These are phyloP conservation scores for Hydractinia echinata DNA, from an alignment of 30 jellyfish, hydroid and myxozoan genomes.

Conservation along the genomic window DNA sequence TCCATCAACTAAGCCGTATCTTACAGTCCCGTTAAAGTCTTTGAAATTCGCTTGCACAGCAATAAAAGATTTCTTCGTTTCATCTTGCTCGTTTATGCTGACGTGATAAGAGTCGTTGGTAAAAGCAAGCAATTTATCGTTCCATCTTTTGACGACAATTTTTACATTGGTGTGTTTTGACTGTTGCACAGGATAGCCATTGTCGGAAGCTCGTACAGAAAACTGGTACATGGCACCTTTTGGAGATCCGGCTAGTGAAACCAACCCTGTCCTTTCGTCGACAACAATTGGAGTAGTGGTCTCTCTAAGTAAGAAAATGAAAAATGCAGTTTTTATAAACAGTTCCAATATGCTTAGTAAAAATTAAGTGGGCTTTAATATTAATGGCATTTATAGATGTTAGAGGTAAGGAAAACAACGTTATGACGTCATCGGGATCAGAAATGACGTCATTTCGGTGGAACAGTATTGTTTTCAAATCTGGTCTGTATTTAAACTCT, in stretches of 20 bases:
- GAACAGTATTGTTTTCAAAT: too few species aligned
- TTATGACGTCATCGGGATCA: too few species aligned
- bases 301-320: constrained; percentile 36
- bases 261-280: constrained; percentile 65
- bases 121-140: constrained; percentile 37
- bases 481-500: too few species aligned
- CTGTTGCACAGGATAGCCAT: constrained; percentile 90
- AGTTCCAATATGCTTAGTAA: not conserved
- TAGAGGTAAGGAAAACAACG: too few species aligned
- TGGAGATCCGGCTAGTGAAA: constrained; percentile 62
- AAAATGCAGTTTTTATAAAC: not conserved
- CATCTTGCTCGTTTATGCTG: constrained; percentile 49
- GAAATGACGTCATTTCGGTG: too few species aligned
- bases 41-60: constrained; percentile 30
- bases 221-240: constrained; percentile 82
- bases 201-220: constrained; percentile 78
- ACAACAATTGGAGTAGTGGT: constrained; percentile 44
- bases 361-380: too few species aligned
- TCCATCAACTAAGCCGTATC: constrained; percentile 57
- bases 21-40: constrained; percentile 27
- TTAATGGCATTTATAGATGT: too few species aligned
- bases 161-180: constrained; percentile 47
- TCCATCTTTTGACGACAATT: constrained; percentile 53
- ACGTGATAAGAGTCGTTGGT: constrained; percentile 25
- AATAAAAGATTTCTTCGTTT: constrained; percentile 41